phyloP scores from a whole-genome alignment of 1,140 invertebrate species.

The Sipha flava region DNA sequence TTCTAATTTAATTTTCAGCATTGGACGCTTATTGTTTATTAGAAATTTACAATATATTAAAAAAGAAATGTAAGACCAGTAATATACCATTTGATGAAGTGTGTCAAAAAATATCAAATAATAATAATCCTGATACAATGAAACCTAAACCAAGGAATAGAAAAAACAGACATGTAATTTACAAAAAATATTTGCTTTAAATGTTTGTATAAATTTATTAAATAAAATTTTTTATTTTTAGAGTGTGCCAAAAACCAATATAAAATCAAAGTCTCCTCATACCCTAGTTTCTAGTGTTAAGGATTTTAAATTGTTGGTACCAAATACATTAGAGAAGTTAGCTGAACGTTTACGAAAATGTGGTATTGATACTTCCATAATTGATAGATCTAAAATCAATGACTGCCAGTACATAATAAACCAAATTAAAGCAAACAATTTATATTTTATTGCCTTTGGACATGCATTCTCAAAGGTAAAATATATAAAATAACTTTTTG shows the following conservation, averaged over 20 bases:
- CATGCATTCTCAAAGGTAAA: constrained; percentile 45
- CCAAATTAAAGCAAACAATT: constrained; percentile 47
- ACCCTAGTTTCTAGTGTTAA: constrained; percentile 28
- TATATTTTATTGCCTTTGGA: constrained; percentile 52
- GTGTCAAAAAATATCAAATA: constrained; percentile 46
- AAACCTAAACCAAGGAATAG: constrained; percentile 29
- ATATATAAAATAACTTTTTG: not conserved
- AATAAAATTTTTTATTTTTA: not conserved
- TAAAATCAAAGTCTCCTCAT: not conserved
- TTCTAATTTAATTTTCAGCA: constrained; percentile 47
- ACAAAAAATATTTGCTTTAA: not conserved
- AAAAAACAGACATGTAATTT: constrained; percentile 2
- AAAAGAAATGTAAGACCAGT: constrained; percentile 45
- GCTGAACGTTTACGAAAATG: constrained; percentile 54
- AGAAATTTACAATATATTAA: constrained; percentile 58
- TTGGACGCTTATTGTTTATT: constrained; percentile 55
- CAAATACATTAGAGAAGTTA: constrained; percentile 50
- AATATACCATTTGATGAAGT: constrained; percentile 54
- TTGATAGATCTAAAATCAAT: constrained; percentile 45
- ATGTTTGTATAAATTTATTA: not conserved
- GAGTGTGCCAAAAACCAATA: not conserved
- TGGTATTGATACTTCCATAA: constrained; percentile 55
- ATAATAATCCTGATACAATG: not conserved
- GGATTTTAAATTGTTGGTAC: constrained; percentile 48
- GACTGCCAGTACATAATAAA: constrained; percentile 47